Evolutionary conservation across 2,797 vertebrate genomes (phyloP).

Genomic region (Neosilurus hyrtlii): DNA sequence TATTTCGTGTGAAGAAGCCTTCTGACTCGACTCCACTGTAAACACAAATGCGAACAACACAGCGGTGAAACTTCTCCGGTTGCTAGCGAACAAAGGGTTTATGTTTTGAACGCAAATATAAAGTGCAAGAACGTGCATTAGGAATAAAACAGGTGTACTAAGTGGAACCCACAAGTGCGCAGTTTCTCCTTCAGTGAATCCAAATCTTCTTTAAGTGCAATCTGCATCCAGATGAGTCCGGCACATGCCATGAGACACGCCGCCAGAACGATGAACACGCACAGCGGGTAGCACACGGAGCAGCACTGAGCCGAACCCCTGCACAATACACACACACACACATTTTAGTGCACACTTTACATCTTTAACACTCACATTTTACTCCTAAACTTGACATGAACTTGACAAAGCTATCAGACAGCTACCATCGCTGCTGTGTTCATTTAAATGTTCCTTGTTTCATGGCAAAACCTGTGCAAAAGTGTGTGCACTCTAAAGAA

Average conservation of each 20-base stretch:
- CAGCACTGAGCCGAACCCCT: conserved; percentile 89
- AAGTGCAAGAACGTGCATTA: not conserved
- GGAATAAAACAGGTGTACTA: not conserved
- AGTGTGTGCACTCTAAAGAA: not conserved
- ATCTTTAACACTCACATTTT: not conserved
- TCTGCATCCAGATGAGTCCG: conserved; percentile 98
- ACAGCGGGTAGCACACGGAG: conserved; percentile 89
- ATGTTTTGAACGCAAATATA: not conserved
- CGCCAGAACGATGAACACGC: conserved; percentile 88
- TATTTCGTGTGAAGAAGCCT: conserved; percentile 87
- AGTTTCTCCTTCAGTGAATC: conserved; percentile 92
- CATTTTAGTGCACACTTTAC: not conserved
- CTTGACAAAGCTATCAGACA: too few species aligned
- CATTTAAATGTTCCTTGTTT: not conserved
- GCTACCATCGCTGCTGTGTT: not conserved
- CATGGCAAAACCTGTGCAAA: not conserved
- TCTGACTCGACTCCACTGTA: conserved; percentile 93
- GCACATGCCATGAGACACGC: conserved; percentile 92
- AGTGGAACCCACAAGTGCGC: conserved; percentile 79
- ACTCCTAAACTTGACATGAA: not conserved
- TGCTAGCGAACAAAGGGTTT: not conserved
- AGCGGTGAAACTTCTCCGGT: not conserved
- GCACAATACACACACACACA: conserved; percentile 63
- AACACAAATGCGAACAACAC: not conserved
- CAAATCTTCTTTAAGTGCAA: conserved; percentile 92